Evolutionary conservation across 2,888 invertebrate genomes (phyloP).

Genomic region (Troides helena): DNA sequence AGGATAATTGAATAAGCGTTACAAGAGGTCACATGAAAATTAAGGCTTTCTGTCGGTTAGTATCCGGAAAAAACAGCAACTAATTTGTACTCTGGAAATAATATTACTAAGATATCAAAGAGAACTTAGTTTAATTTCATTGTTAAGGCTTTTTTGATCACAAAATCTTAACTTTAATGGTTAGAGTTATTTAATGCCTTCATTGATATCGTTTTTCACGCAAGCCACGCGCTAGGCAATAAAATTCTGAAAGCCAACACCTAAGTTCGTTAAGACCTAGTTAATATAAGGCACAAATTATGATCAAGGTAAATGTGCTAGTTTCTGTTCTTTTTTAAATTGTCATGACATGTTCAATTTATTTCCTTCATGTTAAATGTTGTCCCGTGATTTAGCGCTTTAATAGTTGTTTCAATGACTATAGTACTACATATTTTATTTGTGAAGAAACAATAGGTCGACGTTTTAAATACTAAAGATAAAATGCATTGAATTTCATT

Average conservation of each 20-base stretch:
- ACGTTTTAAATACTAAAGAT: background rate
- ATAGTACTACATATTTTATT: background rate
- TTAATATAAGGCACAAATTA: constrained; percentile 1
- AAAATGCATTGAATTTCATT: background rate
- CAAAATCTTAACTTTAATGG: constrained; percentile 1
- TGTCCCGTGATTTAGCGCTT: too few relatives aligned
- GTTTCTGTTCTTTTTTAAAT: too few relatives aligned
- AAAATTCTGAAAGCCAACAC: constrained; percentile 20
- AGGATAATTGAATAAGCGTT: background rate
- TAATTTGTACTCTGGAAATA: background rate
- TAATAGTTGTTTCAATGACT: too few relatives aligned
- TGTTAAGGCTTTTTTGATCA: background rate
- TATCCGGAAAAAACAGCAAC: background rate
- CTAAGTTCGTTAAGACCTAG: constrained; percentile 23
- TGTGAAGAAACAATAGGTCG: background rate
- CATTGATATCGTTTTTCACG: constrained; percentile 14
- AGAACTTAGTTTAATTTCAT: background rate
- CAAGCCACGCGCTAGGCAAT: constrained; percentile 10
- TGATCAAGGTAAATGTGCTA: background rate
- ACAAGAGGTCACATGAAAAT: background rate
- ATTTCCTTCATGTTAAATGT: too few relatives aligned
- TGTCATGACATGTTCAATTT: too few relatives aligned
- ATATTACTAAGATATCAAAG: background rate
- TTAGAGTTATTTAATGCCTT: constrained; percentile 10
- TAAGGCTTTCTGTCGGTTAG: background rate